Base-by-base conservation (phyloP, 2,888 invertebrate genomes). In the Drosophila siamana region DNA sequence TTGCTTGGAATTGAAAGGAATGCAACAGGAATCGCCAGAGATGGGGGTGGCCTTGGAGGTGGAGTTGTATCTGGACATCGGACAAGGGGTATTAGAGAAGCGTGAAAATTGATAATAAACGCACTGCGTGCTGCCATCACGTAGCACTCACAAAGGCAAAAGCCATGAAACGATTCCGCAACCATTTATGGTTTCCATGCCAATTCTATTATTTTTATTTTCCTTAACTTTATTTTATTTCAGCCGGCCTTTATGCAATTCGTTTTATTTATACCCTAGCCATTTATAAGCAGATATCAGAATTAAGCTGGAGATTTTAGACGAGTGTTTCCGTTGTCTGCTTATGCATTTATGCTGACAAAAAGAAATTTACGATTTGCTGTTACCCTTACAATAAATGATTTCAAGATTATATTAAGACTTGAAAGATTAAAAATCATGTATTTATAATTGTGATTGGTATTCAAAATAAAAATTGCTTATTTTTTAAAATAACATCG, bases 71-170 rank as follows among this genome's bases (percentile, higher is more conserved):
- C 47, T 61, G 30, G 43, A 41, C 40, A 28, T 15, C 41, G 33
- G 51, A 51, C 38, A 38, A 30, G 24, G 33, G 16, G 40, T 26
- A 40, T 19, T 44, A 26, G 43, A 41, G 62, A 65, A 66, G 77
- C 67, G 74, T 80, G 76, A 70, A 78, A 80, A 80, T 77, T 84
- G 74, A 78, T 84, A 75, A 86, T 78, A 74, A 73, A 82, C 71
- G 73, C 69, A 78, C 52, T 69, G 64, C 44, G 47, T 48, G 76
- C 79, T 56, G 55, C 50, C 59, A 33, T 51, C 74, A 74, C 75
- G 66, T 74, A 70, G 50, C 66, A 74, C 66, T 71, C 55, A 57
- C 60, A 71, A 40, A 40, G 24, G 51, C 61, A 62, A 22, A 62
- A 41, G 9, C 66, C 62, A 48, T 63, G 55, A 74, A 74, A 74